A percentile compares a stretch with the other conserved stretches of the same genome.
Conservation (phyloP, 2,888 invertebrate genomes). For the Eilema griseolum region DNA sequence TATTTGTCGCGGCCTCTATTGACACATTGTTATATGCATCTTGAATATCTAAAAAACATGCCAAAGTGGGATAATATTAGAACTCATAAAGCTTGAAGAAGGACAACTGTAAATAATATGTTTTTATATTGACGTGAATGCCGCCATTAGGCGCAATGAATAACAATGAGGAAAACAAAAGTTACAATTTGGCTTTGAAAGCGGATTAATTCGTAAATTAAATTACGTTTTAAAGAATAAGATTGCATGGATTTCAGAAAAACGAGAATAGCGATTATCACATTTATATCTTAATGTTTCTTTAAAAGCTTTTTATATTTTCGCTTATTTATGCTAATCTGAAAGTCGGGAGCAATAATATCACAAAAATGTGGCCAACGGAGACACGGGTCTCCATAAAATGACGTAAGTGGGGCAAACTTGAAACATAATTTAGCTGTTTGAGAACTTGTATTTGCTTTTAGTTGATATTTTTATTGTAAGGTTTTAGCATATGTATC, state of each 20-base stretch:
- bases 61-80: too few relatives aligned
- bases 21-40: too few relatives aligned
- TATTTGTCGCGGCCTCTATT: too few relatives aligned
- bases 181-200: constrained; percentile 44
- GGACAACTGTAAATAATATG: background rate
- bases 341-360: constrained; percentile 69
- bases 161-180: constrained; percentile 50
- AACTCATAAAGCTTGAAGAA: background rate
- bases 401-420: constrained; percentile 68
- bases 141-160: constrained; percentile 41
- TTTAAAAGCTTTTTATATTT: constrained; percentile 70
- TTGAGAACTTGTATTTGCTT: constrained; percentile 59
- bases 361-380: constrained; percentile 64
- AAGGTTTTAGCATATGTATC: constrained; percentile 36
- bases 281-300: constrained; percentile 63
- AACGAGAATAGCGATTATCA: constrained; percentile 61
- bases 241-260: constrained; percentile 54
- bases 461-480: constrained; percentile 53
- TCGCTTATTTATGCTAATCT: constrained; percentile 70
- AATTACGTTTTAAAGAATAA: constrained; percentile 50
- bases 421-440: constrained; percentile 70
- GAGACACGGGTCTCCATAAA: constrained; percentile 69
- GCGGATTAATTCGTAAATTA: constrained; percentile 44
- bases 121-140: constrained; percentile 30
- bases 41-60: too few relatives aligned